Conservation (phyloP, 2,888 invertebrate species). For the Ommatoiulus sabulosus region DNA sequence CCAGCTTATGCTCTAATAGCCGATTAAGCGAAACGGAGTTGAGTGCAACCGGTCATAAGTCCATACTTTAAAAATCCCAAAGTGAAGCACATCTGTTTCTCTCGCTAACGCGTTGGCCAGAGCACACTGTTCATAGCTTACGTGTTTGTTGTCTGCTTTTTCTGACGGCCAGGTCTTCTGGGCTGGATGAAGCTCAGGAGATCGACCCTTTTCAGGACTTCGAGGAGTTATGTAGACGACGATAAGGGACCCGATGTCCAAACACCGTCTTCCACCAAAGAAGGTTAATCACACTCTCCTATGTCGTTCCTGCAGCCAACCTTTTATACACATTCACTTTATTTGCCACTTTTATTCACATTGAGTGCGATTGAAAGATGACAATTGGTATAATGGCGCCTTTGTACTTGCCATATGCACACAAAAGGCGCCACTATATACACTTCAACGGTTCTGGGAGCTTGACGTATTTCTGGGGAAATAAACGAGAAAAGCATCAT, state of each 20-base stretch:
- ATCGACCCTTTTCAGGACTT: slow-evolving; percentile 56
- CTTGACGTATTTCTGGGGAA: background rate
- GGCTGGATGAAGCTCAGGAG: slow-evolving; percentile 58
- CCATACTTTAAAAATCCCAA: background rate
- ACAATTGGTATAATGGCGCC: slow-evolving; percentile 31
- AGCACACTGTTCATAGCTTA: slow-evolving; percentile 21
- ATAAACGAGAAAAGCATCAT: background rate
- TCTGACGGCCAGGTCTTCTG: slow-evolving; percentile 55
- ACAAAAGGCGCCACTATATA: background rate
- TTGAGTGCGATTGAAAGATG: slow-evolving; percentile 14
- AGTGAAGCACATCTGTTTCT: background rate
- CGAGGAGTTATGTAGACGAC: slow-evolving; percentile 56
- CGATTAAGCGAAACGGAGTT: background rate
- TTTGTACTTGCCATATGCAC: background rate
- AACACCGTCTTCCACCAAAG: slow-evolving; percentile 52
- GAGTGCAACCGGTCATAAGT: background rate
- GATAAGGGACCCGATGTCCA: slow-evolving; percentile 56
- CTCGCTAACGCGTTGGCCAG: background rate
- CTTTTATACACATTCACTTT: slow-evolving; percentile 45
- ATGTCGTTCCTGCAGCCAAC: background rate
- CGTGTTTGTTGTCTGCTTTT: slow-evolving; percentile 51
- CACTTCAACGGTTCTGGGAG: background rate
- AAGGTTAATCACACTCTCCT: slow-evolving; percentile 55
- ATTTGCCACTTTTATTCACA: slow-evolving; percentile 48
- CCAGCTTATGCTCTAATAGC: background rate